Conservation (phyloP, 1,140 invertebrate genomes). For the Drosophila subpulchrella region DNA sequence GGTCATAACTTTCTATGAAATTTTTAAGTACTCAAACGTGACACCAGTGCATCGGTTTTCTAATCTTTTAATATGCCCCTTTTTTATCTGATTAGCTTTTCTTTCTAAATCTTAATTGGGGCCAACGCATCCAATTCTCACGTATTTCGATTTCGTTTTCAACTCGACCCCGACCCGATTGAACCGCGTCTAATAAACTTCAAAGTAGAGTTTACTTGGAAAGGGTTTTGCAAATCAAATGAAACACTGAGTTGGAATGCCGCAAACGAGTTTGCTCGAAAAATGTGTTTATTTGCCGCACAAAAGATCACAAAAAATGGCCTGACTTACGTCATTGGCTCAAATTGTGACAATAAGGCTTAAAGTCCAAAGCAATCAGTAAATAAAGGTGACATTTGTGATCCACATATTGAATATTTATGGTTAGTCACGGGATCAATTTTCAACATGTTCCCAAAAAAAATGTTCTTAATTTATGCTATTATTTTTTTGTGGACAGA, state of each 20-base stretch:
- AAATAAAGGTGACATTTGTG: slow-evolving; percentile 31
- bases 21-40: slow-evolving; percentile 70
- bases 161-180: slow-evolving; percentile 58
- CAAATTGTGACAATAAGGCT: slow-evolving; percentile 34
- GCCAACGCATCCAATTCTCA: slow-evolving; percentile 50
- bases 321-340: slow-evolving; percentile 62
- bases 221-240: slow-evolving; percentile 59
- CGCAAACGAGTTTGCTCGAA: slow-evolving; percentile 59
- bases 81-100: slow-evolving; percentile 43
- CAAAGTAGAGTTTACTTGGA: slow-evolving; percentile 38
- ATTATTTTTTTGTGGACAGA: background rate
- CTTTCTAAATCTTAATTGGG: background rate
- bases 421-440: slow-evolving; percentile 10
- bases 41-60: slow-evolving; percentile 61
- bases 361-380: slow-evolving; percentile 13
- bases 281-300: slow-evolving; percentile 19
- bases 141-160: slow-evolving; percentile 70
- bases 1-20: slow-evolving; percentile 71
- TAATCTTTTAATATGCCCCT: slow-evolving; percentile 74
- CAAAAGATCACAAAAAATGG: slow-evolving; percentile 27
- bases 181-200: slow-evolving; percentile 33
- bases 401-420: slow-evolving; percentile 11
- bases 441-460: slow-evolving; percentile 2
- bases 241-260: slow-evolving; percentile 56
- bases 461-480: slow-evolving; percentile 7